Percentiles rank a stretch among this genome's conserved stretches.
These are phyloP conservation scores for Torymus tubicola DNA, from an alignment of 2,888 invertebrate species.

Conservation along the genomic window DNA sequence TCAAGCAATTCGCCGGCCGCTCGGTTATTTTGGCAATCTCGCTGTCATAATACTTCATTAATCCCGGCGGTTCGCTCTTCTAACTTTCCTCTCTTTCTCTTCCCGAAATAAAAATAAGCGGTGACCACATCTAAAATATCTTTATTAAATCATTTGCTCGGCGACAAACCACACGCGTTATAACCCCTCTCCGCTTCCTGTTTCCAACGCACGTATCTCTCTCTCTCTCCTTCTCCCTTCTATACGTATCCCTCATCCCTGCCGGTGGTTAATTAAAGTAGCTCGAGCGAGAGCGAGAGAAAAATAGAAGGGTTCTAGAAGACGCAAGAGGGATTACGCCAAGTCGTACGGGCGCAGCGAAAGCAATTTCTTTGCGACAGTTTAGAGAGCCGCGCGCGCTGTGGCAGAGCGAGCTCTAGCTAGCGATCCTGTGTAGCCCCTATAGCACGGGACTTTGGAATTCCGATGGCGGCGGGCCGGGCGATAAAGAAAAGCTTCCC, in stretches of 20 bases:
- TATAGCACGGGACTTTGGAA: conserved; percentile 53
- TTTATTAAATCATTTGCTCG: conserved; percentile 20
- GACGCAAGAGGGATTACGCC: conserved; percentile 12
- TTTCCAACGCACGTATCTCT: too few relatives aligned
- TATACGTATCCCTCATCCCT: too few relatives aligned
- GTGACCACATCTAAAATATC: conserved; percentile 12
- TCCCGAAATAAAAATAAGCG: conserved; percentile 14
- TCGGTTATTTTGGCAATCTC: background rate
- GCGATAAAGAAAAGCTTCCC: conserved; percentile 60
- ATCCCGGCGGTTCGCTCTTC: too few relatives aligned
- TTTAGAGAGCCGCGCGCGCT: conserved; percentile 38
- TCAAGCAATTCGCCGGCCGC: background rate
- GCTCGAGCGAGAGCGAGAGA: background rate
- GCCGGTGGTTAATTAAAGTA: conserved; percentile 39
- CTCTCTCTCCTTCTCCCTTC: too few relatives aligned
- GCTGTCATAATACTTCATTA: background rate
- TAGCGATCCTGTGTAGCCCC: too few relatives aligned
- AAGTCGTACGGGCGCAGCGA: conserved; percentile 16
- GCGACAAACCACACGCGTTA: background rate
- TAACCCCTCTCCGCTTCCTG: background rate
- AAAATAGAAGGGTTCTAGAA: conserved; percentile 43
- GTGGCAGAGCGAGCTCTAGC: background rate
- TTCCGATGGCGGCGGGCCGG: conserved; percentile 34
- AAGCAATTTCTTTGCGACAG: conserved; percentile 59
- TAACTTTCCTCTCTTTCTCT: too few relatives aligned